Evolutionary conservation across 2,888 invertebrate genomes (phyloP).

Genomic region (Nephrotoma appendiculata): DNA sequence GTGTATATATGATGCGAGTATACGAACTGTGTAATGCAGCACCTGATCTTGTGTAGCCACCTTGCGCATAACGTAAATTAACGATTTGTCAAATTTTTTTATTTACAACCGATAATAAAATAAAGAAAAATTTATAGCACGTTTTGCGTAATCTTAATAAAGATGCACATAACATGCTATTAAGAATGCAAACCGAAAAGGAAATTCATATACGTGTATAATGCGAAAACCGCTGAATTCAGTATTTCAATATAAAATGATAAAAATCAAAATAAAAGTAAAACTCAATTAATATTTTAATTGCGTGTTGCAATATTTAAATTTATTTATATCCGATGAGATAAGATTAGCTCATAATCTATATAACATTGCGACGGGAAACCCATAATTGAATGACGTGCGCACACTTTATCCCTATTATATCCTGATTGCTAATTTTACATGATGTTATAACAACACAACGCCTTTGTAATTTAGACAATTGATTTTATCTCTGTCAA

Average conservation of each 20-base stretch:
- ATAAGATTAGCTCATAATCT: background rate
- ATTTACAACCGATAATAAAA: background rate
- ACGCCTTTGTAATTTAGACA: background rate
- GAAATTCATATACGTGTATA: background rate
- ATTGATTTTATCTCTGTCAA: background rate
- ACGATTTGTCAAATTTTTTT: background rate
- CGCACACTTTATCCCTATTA: background rate
- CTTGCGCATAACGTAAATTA: background rate
- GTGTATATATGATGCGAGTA: background rate
- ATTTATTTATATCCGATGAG: background rate
- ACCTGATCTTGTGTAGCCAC: background rate
- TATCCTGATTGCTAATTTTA: background rate
- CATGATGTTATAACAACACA: background rate
- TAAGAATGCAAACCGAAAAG: background rate
- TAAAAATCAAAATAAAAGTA: background rate
- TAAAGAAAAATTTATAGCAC: background rate
- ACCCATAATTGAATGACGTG: background rate
- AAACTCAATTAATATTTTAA: background rate
- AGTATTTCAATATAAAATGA: background rate
- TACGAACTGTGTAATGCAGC: background rate
- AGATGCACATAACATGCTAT: background rate
- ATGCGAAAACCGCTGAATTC: background rate
- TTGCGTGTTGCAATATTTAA: background rate
- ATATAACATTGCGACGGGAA: background rate
- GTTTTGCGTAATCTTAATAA: background rate